Evolutionary conservation across 2,113 vertebrate species (phyloP), one percentile per base, ranked within the genome.

Genomic region (Rattus rattus): DNA sequence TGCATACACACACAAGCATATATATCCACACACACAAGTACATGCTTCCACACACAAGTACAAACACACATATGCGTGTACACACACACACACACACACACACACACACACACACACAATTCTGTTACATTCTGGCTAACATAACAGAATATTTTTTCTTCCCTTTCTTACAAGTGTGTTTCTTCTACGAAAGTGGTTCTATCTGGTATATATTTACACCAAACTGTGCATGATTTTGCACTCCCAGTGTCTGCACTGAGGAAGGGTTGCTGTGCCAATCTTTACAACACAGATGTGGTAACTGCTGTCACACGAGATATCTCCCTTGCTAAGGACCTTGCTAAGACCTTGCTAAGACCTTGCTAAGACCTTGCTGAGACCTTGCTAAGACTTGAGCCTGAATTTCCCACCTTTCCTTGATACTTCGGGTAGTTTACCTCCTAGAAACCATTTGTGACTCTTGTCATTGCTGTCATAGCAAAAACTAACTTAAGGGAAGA

Each of bases 401-500:
- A 43, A n/a, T 24, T 72, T 79, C 33, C 9, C 19, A 93, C 39
- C 26, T 94, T 92, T 94, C 91, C 52, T 17, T 22, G 85, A n/a
- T 39, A 24, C 36, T 79, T 36, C 72, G 0, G 61, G 16, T 43
- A 80, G n/a, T 22, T 94, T 56, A 88, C 54, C 75, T 95, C 52
- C 49, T 88, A 97, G 96, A 95, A 97, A 96, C 94, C 28, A 86
- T 30, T 49, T 67, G 84, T 30, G 26, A 47, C 39, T 86, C 49
- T 67, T 67, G 39, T 86, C 26, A 13, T 33, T 86, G 61, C 43
- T 67, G 9, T 33, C 1, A 33, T 28, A 11, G 30, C 63, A 86
- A 86, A 28, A 86, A 67, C 26, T 49, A 49, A 85, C 47, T 47
- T 47, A 47, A 49, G 26, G 28, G 16, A 47, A 47, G 26, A 67